Evolutionary conservation across 2,797 vertebrate genomes (phyloP).

Genomic region (Coreius guichenoti): DNA sequence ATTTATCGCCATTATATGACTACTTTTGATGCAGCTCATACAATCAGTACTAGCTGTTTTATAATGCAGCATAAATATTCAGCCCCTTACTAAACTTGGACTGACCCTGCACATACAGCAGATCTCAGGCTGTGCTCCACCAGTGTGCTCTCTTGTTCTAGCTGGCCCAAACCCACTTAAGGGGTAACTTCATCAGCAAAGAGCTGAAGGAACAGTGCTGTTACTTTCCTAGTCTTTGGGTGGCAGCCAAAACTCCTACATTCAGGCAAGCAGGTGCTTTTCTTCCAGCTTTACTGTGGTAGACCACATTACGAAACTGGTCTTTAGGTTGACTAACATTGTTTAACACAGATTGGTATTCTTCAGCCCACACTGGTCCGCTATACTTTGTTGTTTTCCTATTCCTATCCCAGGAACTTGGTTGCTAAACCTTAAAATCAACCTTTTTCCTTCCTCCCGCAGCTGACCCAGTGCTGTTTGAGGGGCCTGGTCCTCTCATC

Average conservation of each 20-base stretch:
- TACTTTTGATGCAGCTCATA: neutral
- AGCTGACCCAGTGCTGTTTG: constrained; percentile 73
- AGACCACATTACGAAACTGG: neutral
- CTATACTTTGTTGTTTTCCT: neutral
- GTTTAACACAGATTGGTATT: neutral
- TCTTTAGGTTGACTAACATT: neutral
- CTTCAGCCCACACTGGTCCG: neutral
- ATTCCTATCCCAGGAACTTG: neutral
- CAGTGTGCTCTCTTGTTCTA: constrained; percentile 6
- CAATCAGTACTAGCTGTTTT: neutral
- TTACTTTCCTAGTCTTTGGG: constrained; percentile 36
- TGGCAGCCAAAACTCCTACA: constrained; percentile 33
- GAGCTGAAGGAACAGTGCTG: constrained; percentile 30
- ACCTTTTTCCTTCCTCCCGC: neutral
- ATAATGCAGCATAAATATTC: constrained; percentile 14
- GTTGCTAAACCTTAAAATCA: neutral
- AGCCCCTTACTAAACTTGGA: constrained; percentile 13
- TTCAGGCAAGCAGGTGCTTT: constrained; percentile 27
- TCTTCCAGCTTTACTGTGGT: neutral
- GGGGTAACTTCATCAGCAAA: constrained; percentile 24
- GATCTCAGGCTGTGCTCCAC: neutral
- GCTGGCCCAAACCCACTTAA: constrained; percentile 34
- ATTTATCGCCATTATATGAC: neutral
- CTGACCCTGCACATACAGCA: constrained; percentile 5
- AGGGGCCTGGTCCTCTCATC: constrained; percentile 75